A percentile compares a stretch with the other conserved stretches of the same genome.
These are phyloP conservation scores for Phragmatobia fuliginosa DNA, from an alignment of 2,888 invertebrate species.

Conservation along the genomic window DNA sequence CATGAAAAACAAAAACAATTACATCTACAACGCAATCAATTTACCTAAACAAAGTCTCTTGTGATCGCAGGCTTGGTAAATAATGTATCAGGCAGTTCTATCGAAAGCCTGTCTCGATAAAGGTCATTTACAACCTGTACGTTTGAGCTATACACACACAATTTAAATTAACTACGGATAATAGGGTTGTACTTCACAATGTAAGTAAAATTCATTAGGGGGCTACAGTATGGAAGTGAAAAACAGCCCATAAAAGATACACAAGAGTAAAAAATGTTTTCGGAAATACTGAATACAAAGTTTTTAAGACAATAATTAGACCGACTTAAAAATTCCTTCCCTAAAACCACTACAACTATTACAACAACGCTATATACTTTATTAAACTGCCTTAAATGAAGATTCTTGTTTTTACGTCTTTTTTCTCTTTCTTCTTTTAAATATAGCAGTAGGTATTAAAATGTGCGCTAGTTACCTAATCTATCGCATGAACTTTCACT, in stretches of 20 bases:
- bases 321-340: too few relatives aligned
- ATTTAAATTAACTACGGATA: background rate
- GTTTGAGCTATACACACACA: background rate
- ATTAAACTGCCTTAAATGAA: too few relatives aligned
- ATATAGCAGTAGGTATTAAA: too few relatives aligned
- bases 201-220: background rate
- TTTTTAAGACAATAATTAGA: too few relatives aligned
- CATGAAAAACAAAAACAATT: background rate
- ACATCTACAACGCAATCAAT: background rate
- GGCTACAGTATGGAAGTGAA: background rate
- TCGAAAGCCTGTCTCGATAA: background rate
- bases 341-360: too few relatives aligned
- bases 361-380: too few relatives aligned
- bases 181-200: background rate
- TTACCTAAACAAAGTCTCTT: background rate
- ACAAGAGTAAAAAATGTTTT: too few relatives aligned
- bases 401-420: too few relatives aligned
- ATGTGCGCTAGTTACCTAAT: too few relatives aligned
- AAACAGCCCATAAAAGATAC: background rate
- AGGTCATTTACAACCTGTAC: background rate
- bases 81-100: background rate
- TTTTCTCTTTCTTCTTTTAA: too few relatives aligned
- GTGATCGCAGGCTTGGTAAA: background rate
- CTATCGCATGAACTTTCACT: conserved; percentile 5
- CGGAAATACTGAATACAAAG: too few relatives aligned